Conservation (phyloP, 1,140 invertebrate species). For the Solenopsis fugax region DNA sequence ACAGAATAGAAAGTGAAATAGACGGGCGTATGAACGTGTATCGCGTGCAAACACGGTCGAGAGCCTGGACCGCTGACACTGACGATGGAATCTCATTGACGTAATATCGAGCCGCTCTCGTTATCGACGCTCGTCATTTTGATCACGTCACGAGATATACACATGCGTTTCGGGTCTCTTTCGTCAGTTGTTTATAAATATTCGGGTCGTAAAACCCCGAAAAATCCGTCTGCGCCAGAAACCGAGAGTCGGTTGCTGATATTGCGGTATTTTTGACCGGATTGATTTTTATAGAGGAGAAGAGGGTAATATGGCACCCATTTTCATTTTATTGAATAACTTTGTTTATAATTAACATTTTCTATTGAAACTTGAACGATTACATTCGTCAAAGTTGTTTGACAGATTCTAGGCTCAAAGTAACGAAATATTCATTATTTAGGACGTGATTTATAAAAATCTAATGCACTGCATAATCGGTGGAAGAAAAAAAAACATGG, state of each 20-base stretch:
- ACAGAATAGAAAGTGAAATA: too few relatives aligned
- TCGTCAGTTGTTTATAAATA: slow-evolving; percentile 45
- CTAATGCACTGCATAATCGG: too few relatives aligned
- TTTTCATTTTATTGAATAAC: too few relatives aligned
- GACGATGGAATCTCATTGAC: slow-evolving; percentile 39
- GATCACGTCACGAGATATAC: slow-evolving; percentile 13
- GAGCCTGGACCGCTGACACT: neutral
- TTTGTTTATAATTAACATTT: too few relatives aligned
- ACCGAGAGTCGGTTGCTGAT: neutral
- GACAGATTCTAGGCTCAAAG: too few relatives aligned
- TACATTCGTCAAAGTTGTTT: too few relatives aligned
- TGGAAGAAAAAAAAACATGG: too few relatives aligned
- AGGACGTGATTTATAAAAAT: too few relatives aligned
- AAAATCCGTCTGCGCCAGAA: neutral
- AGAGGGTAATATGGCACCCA: too few relatives aligned
- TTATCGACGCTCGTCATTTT: slow-evolving; percentile 20
- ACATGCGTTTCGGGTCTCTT: neutral
- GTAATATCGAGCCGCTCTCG: neutral
- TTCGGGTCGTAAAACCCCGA: neutral
- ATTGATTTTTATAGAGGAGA: neutral
- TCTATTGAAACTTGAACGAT: too few relatives aligned
- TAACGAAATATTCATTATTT: too few relatives aligned
- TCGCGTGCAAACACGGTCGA: neutral
- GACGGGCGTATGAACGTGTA: too few relatives aligned
- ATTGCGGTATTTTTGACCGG: neutral